Conservation (phyloP, 2,113 vertebrate species). For the Tupaia chinensis region DNA sequence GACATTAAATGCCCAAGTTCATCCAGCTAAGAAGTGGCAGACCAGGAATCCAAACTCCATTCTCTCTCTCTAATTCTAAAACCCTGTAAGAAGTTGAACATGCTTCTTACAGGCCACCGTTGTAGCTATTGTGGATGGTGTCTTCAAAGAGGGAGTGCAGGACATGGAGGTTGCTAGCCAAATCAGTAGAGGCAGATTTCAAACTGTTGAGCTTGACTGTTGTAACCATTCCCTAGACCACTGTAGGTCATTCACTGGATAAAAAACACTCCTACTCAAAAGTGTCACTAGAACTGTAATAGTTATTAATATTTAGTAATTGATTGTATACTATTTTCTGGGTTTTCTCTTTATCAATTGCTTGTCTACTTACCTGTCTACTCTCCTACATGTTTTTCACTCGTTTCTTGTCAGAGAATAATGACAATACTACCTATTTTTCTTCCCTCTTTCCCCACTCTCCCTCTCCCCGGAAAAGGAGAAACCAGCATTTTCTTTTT, state of each 20-base stretch:
- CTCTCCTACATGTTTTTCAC: not conserved
- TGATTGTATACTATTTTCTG: not conserved
- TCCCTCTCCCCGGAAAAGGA: not conserved
- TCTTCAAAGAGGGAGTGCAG: not conserved
- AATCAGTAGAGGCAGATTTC: not conserved
- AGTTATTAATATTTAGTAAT: not conserved
- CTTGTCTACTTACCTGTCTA: not conserved
- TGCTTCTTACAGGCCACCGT: not conserved
- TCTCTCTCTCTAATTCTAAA: not conserved
- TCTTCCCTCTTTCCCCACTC: fast-evolving
- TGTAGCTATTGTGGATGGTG: not conserved
- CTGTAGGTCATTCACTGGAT: not conserved
- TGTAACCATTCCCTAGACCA: not conserved
- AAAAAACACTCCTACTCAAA: not conserved
- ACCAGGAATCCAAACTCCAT: not conserved
- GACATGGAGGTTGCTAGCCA: not conserved
- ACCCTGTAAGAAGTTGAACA: not conserved
- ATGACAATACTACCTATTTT: not conserved
- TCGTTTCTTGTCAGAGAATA: not conserved
- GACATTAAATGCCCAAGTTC: not conserved
- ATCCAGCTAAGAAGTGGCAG: not conserved
- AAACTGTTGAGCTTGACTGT: not conserved
- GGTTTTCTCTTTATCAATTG: not conserved
- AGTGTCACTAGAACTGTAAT: not conserved
- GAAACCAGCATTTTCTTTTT: not conserved